Evolutionary conservation across 53 echinoderm and acorn worm species (phyloP), one percentile per base, ranked within the genome.

Genomic region (Holothuria leucospilota): DNA sequence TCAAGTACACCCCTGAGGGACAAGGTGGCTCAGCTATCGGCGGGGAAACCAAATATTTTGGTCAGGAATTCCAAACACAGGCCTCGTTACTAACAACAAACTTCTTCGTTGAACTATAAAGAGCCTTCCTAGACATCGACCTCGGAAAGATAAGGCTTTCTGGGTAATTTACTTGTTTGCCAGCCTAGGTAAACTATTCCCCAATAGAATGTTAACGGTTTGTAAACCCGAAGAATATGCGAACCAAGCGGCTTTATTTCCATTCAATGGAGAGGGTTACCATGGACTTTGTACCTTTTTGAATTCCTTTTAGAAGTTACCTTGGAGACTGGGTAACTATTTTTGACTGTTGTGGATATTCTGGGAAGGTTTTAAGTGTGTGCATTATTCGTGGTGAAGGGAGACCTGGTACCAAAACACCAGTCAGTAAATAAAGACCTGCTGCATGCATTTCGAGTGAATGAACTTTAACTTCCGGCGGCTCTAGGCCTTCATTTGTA

Each of bases 31-130:
- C 75, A 49, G 52, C 51, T 75, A 25, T 49, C 75, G 51, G 51
- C 52, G 75, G 75, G 75, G 75, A 26, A 49, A 75, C 75, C 75
- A 75, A 75, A 75, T 75, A 75, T 75, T 75, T 75, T 75, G 75
- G 75, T 51, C 9, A 75, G 75, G 75, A 75, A 75, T 75, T 75
- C 75, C 75, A 75, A 75, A 75, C 74, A 74, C 11, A 75, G 75
- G 10, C 75, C 51, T 27, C 20, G 75, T 75, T 75, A 75, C 75
- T 75, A 75, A 75, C 75, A 75, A 75, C 75, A 75, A 49, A 75
- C 28, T n/a, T 23, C 39, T 52, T 49, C 23, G 39, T 49, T 75
- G 75, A 75, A 75, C 75, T 75, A 10, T 75, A 51, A 49, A 75
- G 51, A 27, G 28, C 75, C 52, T 28, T 75, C 52, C 15, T 56